phyloP scores from a whole-genome alignment of 2,797 vertebrate species.

The Ctenosaura bakeri region DNA sequence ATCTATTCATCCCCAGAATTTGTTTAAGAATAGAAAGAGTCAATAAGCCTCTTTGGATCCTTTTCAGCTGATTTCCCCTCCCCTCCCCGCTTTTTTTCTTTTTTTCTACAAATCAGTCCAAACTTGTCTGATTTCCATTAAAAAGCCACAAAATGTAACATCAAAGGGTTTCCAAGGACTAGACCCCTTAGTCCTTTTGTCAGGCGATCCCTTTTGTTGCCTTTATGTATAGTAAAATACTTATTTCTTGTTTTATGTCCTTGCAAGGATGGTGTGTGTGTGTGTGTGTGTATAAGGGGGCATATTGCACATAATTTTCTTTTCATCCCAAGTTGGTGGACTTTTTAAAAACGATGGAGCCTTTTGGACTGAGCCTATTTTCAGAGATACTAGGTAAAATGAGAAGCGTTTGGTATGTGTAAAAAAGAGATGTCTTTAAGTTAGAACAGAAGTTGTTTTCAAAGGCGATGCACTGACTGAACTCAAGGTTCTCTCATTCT shows the following conservation, averaged over 20 bases:
- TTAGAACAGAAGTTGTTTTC: conserved; percentile 26
- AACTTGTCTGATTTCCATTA: conserved; percentile 92
- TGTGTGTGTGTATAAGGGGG: not conserved
- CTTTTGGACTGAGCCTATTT: conserved; percentile 54
- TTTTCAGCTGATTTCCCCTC: conserved; percentile 82
- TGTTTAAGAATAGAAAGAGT: conserved; percentile 90
- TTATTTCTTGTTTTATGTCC: conserved; percentile 86
- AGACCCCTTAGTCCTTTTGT: conserved; percentile 88
- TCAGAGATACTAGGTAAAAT: conserved; percentile 49
- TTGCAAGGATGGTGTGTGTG: conserved; percentile 63
- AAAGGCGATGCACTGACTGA: not conserved
- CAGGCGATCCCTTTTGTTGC: conserved; percentile 86
- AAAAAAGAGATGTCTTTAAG: conserved; percentile 29
- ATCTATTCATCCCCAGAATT: conserved; percentile 89
- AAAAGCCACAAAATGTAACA: conserved; percentile 90
- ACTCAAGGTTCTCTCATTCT: not conserved
- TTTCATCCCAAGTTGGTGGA: conserved; percentile 61
- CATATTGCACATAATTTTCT: conserved; percentile 92
- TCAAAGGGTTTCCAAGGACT: conserved; percentile 82
- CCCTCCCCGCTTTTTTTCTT: not conserved
- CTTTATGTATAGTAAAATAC: conserved; percentile 87
- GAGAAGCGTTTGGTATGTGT: not conserved
- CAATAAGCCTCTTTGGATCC: conserved; percentile 83
- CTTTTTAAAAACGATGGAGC: conserved; percentile 61
- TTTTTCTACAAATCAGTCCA: conserved; percentile 85